Base-by-base conservation (phyloP, 1,140 invertebrate genomes). In the Lepidostoma basale region DNA sequence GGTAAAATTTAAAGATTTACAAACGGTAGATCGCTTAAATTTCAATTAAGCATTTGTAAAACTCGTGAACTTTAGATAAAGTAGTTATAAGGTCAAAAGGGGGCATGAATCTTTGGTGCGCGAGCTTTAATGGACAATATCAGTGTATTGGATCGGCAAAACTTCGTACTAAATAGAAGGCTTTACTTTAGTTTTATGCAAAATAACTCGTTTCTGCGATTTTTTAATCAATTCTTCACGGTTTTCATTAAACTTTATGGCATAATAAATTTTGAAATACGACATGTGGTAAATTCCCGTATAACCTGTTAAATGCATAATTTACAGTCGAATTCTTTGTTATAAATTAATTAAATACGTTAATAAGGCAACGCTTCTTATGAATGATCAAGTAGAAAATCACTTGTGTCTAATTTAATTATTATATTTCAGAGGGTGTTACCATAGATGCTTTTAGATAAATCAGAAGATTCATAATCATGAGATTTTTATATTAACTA, bases 211-310 rank as follows among this genome's bases (percentile, higher is more conserved):
- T 54, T 26, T 25, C 25, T 45, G 16, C 1, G 42, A 10, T 4
- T 54, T 54, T 54, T 28, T 26, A 54, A 54, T 54, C 23, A 54
- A 30, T 54, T 54, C 49, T 14, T 18, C 14, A 28, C 30, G 23
- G 8, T 54, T 28, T 54, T 54, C 26, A 16, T 30, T 54, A 28
- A 30, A 54, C 26, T 54, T 54, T 16, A 30, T n/a, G 1, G 22
- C 44, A 47, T 16, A 45, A n/a, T n/a, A n/a, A n/a, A n/a, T 45
- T 45, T 20, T 23, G 44, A 47, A 20, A n/a, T n/a, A 0, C 22
- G 1, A 47, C 23, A 3, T 22, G 20, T 47, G n/a, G n/a, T 47
- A 12, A 47, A 47, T 47, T 22, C 44, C n/a, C 9, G 44, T 3
- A 22, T 25, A 25, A 47, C 44, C 44, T 1, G 20, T 47, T 25